Evolutionary conservation across 2,113 vertebrate genomes (phyloP).

Genomic region (Psittacara wagleri): DNA sequence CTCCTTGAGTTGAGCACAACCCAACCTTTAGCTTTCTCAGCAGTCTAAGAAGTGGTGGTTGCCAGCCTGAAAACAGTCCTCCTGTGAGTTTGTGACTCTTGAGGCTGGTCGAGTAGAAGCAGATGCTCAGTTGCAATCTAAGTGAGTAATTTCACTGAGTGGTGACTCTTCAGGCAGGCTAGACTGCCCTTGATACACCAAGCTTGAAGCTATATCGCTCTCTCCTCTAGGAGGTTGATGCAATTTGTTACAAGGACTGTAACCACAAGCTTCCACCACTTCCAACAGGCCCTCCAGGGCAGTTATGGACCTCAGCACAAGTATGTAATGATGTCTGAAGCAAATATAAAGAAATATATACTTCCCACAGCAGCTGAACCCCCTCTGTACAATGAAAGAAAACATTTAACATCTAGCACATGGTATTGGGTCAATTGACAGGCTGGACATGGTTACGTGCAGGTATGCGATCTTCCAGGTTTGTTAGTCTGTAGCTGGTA

Average conservation of each 20-base stretch:
- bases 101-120: not conserved
- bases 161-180: not conserved
- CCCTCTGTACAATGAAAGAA: not conserved
- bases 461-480: not conserved
- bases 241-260: not conserved
- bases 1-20: not conserved
- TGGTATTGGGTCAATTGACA: not conserved
- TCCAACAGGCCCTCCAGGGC: not conserved
- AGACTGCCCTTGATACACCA: accelerated
- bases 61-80: not conserved
- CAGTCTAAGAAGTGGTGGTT: not conserved
- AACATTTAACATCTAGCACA: not conserved
- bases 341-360: not conserved
- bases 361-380: not conserved
- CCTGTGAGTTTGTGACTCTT: not conserved
- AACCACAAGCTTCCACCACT: not conserved
- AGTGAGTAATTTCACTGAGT: not conserved
- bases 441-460: accelerated
- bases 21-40: not conserved
- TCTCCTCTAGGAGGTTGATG: not conserved
- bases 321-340: not conserved
- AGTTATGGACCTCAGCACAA: not conserved
- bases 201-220: not conserved
- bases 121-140: not conserved
- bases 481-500: not conserved